Base-by-base conservation (phyloP, 1,140 invertebrate species). In the Zaprionus lachaisei region DNA sequence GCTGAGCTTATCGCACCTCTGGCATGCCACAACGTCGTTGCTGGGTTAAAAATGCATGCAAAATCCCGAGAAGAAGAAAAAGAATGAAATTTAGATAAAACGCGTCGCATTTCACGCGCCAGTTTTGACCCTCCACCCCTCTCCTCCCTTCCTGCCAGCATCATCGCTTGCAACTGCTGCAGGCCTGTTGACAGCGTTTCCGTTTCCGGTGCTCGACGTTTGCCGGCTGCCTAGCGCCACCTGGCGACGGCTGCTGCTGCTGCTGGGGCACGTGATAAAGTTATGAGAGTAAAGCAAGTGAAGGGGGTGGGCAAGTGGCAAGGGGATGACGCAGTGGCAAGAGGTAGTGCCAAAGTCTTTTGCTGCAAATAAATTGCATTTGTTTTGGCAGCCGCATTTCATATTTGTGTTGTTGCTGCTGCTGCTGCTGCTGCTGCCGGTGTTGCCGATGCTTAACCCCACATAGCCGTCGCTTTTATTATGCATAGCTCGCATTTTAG, bases 101-200 rank as follows among this genome's bases (percentile, higher is more conserved):
- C 78, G 74, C 67, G 60, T 71, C 41, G 68, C 68, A 63, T 75
- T 75, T 75, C 51, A 68, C 72, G 72, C 65, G 65, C 65, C 62
- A 72, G 15, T 72, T 66, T 78, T 71, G 15, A 12, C 17, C 14
- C 31, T 67, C 62, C n/a, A 41, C 51, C 28, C 57, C 15, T n/a
- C 26, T 20, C 5, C 71, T 58, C 20, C 11, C 31, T 26, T 63
- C 72, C n/a, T 38, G 2, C 41, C n/a, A 3, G 7, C 41, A 7
- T 47, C n/a, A n/a, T 20, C 2, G 41, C 41, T 44, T 64, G 60
- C 58, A 44, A 20, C 62, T 47, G 65, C 57, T 62, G 67, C 68
- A 81, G 74, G 81, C 72, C 78, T 72, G 80, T 81, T 89, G 84
- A 75, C 83, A 89, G 70, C 83, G 65, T 69, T 83, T 86, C 83